These are phyloP conservation scores for Oryctolagus cuniculus DNA, from an alignment of 2,113 vertebrate species.

Conservation along the genomic window mOryCun1.1 NC_091433.1:191565501-191566000, in stretches of 20 bases:
- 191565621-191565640: rapidly evolving
- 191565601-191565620: no score
- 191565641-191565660: not conserved
- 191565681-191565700: rapidly evolving
- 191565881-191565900: not conserved
- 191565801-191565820: not conserved
- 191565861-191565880: not conserved
- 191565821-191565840: not conserved
- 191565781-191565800: not conserved
- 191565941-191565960: no score
- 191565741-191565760: no score
- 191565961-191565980: not conserved
- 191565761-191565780: not conserved
- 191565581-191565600: not conserved
- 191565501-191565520: not conserved
- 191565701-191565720: no score
- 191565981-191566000: not conserved
- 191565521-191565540: no score
- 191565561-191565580: rapidly evolving
- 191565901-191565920: rapidly evolving
- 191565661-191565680: not conserved
- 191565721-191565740: not conserved
- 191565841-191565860: not conserved
- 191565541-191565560: not conserved
- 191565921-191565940: rapidly evolving